These are phyloP conservation scores for Helicoverpa armigera DNA, from an alignment of 1,140 invertebrate genomes.

Conservation along the genomic window DNA sequence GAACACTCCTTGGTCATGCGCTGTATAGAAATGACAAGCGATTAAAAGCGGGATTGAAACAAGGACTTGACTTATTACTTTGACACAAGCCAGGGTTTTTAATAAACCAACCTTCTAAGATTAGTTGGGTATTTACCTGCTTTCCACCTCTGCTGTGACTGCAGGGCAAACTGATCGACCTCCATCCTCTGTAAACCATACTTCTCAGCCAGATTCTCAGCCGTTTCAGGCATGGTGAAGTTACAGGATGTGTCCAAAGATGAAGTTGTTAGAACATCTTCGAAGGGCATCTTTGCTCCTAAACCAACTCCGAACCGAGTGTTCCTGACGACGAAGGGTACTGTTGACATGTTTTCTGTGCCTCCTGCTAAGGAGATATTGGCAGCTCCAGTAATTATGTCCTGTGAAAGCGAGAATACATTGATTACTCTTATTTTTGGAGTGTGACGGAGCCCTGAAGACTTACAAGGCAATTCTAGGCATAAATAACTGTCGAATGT, in stretches of 20 bases:
- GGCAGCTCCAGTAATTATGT: conserved; percentile 95
- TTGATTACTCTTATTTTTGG: neutral
- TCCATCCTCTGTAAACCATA: conserved; percentile 94
- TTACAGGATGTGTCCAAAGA: conserved; percentile 95
- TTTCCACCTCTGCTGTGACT: conserved; percentile 94
- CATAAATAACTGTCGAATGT: too few relatives aligned
- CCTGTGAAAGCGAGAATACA: conserved; percentile 86
- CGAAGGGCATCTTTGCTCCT: conserved; percentile 93
- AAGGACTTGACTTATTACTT: too few relatives aligned
- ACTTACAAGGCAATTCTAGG: too few relatives aligned
- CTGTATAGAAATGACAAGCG: conserved; percentile 80
- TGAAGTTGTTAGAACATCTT: conserved; percentile 94
- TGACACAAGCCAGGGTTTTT: too few relatives aligned
- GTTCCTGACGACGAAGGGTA: conserved; percentile 95
- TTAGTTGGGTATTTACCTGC: conserved; percentile 86
- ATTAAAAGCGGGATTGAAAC: too few relatives aligned
- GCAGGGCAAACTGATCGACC: conserved; percentile 95
- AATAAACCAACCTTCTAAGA: too few relatives aligned
- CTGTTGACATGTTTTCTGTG: conserved; percentile 97
- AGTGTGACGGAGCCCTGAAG: neutral
- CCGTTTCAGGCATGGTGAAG: conserved; percentile 98
- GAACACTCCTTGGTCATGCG: conserved; percentile 95
- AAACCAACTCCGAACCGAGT: conserved; percentile 95
- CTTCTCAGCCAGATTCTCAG: conserved; percentile 98
- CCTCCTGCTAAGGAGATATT: conserved; percentile 96